Evolutionary conservation across 1,140 invertebrate species (phyloP), one percentile per base, ranked within the genome.

Genomic region (Pachypeltis micranthus): DNA sequence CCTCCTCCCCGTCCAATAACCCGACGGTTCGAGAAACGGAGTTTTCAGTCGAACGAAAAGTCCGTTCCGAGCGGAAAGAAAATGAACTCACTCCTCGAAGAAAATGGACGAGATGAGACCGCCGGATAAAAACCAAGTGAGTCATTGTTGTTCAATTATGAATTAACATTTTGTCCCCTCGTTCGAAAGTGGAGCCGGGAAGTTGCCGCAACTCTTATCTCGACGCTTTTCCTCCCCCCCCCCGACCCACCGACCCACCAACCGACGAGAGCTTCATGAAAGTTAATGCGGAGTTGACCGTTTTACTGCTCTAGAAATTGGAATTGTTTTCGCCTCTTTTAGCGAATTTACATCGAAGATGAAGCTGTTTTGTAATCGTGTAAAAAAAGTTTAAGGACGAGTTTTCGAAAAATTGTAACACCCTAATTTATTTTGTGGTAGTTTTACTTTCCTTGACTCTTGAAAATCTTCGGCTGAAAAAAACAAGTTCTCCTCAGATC

Each of bases 91-190:
- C 31, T 39, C 31, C 31, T 7, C 7, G 31, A 39, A 39, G 31
- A 39, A 39, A 39, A 39, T 39, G 16, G 16, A 39, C 16, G 31
- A 39, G 31, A 39, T 39, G 31, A 39, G 16, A 39, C 31, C 7
- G 16, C 31, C 7, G 16, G 31, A 39, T 39, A 39, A 39, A 39
- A 39, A 7, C 31, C 7, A 16, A 39, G 31, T 39, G 31, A 39
- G 31, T 39, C 31, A 39, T 39, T 39, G 31, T 39, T 10, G 31
- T 39, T 39, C 31, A 39, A 39, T 39, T 39, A 39, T 39, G 31
- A 39, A 39, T 26, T 62, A 47, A 47, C 47, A 62, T 62, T 26
- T 47, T 47, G 59, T 44, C 59, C 59, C 14, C 34, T n/a, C n/a
- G n/a, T n/a, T n/a, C n/a, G n/a, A n/a, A n/a, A n/a, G n/a, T n/a